A percentile compares a stretch with the other conserved stretches of the same genome.
Conservation (phyloP, 1,140 invertebrate genomes). For the Rhyacophila brunnea region DNA sequence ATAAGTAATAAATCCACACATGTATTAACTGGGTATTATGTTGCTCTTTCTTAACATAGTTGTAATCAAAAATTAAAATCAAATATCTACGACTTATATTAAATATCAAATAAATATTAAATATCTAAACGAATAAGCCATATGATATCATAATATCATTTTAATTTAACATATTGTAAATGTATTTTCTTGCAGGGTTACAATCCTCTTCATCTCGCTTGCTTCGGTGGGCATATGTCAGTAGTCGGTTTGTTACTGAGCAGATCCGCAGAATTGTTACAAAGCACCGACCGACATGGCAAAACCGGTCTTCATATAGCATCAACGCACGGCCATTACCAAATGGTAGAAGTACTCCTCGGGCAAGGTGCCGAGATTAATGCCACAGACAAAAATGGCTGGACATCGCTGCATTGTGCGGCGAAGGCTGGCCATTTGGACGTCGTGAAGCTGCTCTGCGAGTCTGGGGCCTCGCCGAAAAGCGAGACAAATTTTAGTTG, state of each 20-base stretch:
- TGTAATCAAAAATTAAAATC: no score
- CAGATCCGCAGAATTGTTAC: conserved; percentile 89
- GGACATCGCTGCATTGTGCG: conserved; percentile 96
- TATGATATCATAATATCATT: no score
- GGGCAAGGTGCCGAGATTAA: conserved; percentile 97
- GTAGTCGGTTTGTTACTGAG: conserved; percentile 92
- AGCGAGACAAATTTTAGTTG: conserved; percentile 91
- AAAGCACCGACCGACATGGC: conserved; percentile 92
- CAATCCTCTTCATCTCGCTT: conserved; percentile 93
- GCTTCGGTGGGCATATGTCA: conserved; percentile 93
- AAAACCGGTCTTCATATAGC: conserved; percentile 96
- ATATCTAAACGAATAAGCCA: no score
- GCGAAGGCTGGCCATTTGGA: conserved; percentile 92
- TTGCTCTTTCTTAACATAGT: no score
- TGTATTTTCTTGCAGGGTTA: conserved; percentile 68
- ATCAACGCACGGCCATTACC: conserved; percentile 91
- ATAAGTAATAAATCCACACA: no score
- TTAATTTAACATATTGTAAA: no score
- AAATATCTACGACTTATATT: no score
- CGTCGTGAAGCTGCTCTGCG: conserved; percentile 91
- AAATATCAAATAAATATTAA: no score
- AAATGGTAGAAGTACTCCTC: conserved; percentile 96
- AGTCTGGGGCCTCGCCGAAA: conserved; percentile 93
- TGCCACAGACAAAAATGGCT: conserved; percentile 94
- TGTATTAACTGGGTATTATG: no score